These are phyloP conservation scores for Philereme vetulata DNA, from an alignment of 2,888 invertebrate genomes.

Conservation along the genomic window DNA sequence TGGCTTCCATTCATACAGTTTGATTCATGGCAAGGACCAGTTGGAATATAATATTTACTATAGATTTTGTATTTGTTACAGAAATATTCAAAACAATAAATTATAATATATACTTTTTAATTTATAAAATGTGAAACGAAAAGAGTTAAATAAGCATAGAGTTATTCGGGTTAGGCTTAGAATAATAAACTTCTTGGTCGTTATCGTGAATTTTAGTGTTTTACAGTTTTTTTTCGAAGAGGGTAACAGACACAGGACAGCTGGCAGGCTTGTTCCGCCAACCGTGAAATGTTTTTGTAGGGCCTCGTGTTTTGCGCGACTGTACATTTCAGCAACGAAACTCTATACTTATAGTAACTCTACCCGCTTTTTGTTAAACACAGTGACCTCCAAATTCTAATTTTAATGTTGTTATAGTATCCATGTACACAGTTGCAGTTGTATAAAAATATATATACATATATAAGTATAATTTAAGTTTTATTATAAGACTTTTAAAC, in stretches of 20 bases:
- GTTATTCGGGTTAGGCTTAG: constrained; percentile 14
- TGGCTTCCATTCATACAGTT: constrained; percentile 66
- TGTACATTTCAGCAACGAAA: constrained; percentile 71
- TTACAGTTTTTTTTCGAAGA: constrained; percentile 38
- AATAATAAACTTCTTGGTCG: constrained; percentile 31
- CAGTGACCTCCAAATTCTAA: constrained; percentile 42
- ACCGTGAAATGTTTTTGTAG: constrained; percentile 76
- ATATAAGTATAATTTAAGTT: no score
- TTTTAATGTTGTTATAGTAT: neutral
- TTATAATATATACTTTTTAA: neutral
- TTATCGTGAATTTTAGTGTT: constrained; percentile 32
- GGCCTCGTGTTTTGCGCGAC: constrained; percentile 60
- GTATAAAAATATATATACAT: no score
- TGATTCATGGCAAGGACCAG: constrained; percentile 60
- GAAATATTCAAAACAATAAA: constrained; percentile 9
- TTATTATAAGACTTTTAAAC: neutral
- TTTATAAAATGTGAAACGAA: constrained; percentile 27
- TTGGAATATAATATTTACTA: constrained; percentile 41
- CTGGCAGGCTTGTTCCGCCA: constrained; percentile 68
- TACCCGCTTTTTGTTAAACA: constrained; percentile 48
- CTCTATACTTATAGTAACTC: constrained; percentile 57
- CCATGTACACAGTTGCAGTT: no score
- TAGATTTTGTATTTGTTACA: constrained; percentile 27
- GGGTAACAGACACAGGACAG: constrained; percentile 52
- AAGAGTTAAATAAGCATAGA: constrained; percentile 31